Percentiles rank a stretch among this genome's conserved stretches.
Evolutionary conservation across 2,113 vertebrate genomes (phyloP).

Genomic region (Aspidoscelis tigris): DNA sequence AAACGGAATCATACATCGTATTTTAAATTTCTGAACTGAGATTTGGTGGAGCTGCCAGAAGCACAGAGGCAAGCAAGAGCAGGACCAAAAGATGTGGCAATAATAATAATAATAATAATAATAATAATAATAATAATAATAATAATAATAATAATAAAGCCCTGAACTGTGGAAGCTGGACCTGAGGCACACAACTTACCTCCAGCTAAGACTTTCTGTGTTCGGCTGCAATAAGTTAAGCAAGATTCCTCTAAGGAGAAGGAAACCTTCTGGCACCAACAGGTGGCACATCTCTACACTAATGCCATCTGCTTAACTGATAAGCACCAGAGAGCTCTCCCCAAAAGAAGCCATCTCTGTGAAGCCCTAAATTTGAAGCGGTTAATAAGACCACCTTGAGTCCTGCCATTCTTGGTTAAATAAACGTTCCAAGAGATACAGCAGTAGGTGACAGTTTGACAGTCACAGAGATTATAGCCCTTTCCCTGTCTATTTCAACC

Average conservation of each 20-base stretch:
- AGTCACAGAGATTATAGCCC: background rate
- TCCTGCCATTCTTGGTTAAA: slow-evolving; percentile 26
- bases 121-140: slow-evolving; percentile 13
- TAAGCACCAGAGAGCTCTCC: background rate
- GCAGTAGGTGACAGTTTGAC: background rate
- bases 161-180: background rate
- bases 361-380: background rate
- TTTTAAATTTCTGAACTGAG: slow-evolving; percentile 65
- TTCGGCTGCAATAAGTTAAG: background rate
- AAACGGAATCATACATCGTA: slow-evolving; percentile 63
- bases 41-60: slow-evolving; percentile 64
- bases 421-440: background rate
- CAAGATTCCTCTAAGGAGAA: background rate
- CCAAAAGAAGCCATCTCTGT: background rate
- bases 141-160: slow-evolving; percentile 37
- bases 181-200: background rate
- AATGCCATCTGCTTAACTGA: slow-evolving; percentile 13
- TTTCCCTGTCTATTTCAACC: background rate
- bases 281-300: background rate
- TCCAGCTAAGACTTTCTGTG: background rate
- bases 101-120: slow-evolving; percentile 3
- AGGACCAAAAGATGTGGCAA: slow-evolving; percentile 15
- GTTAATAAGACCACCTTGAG: slow-evolving; percentile 12
- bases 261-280: slow-evolving; percentile 6
- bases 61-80: slow-evolving; percentile 47